phyloP scores from a whole-genome alignment of 2,797 vertebrate species.

The Caiman crocodilus region DNA sequence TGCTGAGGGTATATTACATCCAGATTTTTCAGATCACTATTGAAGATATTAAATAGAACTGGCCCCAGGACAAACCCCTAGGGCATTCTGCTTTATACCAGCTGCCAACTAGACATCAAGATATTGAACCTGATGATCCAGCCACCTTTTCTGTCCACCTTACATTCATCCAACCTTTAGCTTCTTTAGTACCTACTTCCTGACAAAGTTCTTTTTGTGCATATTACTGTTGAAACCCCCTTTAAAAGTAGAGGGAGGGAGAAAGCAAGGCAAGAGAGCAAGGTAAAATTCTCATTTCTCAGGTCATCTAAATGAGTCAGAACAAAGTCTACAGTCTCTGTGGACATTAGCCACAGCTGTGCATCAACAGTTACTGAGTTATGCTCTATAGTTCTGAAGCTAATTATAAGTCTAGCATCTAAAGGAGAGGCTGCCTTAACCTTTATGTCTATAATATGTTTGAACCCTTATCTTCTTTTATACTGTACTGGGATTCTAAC shows the following conservation, averaged over 20 bases:
- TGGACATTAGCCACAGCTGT: background rate
- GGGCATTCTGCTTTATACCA: background rate
- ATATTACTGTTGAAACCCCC: background rate
- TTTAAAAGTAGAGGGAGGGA: too few relatives aligned
- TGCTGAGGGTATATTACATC: background rate
- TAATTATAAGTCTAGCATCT: conserved; percentile 12
- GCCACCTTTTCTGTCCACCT: background rate
- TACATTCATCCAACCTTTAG: too few relatives aligned
- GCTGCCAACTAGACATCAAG: background rate
- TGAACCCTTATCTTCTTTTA: background rate
- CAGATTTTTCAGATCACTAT: background rate
- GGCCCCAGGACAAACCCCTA: background rate
- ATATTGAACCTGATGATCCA: background rate
- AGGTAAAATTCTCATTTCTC: background rate
- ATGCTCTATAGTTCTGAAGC: background rate
- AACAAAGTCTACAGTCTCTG: background rate
- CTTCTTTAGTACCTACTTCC: background rate
- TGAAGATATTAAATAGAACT: background rate
- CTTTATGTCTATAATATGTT: background rate
- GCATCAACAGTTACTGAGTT: background rate
- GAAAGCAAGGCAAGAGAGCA: background rate
- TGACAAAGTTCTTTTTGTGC: background rate
- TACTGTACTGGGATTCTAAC: conserved; percentile 13
- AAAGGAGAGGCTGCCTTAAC: background rate
- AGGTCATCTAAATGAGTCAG: background rate